Conservation (phyloP, 1,140 invertebrate species). For the Olivierus martensii region DNA sequence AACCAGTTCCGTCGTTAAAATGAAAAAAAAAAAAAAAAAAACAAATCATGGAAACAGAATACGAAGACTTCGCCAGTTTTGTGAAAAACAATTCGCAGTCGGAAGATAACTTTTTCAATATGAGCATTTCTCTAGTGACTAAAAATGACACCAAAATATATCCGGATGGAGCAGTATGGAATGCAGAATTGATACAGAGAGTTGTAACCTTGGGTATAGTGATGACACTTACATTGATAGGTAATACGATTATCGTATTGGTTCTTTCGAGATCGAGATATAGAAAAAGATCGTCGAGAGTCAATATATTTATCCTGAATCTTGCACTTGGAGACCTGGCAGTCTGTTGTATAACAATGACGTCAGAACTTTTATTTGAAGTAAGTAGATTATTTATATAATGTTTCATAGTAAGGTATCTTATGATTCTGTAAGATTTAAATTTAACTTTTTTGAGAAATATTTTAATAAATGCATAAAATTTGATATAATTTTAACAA, state of each 20-base stretch:
- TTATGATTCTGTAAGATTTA: too few species aligned
- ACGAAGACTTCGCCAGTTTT: too few species aligned
- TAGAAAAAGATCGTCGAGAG: constrained; percentile 29
- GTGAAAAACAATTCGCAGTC: too few species aligned
- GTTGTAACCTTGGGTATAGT: constrained; percentile 30
- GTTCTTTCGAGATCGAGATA: constrained; percentile 30
- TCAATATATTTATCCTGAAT: constrained; percentile 37
- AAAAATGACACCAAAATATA: neutral
- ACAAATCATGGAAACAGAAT: too few species aligned
- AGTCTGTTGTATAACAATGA: constrained; percentile 34
- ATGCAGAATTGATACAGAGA: constrained; percentile 30
- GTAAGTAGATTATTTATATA: constrained; percentile 17
- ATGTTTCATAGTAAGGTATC: too few species aligned
- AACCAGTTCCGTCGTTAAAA: too few species aligned
- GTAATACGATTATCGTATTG: constrained; percentile 33
- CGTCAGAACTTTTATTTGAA: constrained; percentile 34
- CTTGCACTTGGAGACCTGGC: constrained; percentile 34
- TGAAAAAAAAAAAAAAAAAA: too few species aligned
- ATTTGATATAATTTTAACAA: too few species aligned
- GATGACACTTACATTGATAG: constrained; percentile 31
- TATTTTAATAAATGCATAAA: too few species aligned
- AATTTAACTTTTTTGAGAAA: too few species aligned
- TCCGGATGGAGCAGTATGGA: constrained; percentile 26
- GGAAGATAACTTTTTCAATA: too few species aligned
- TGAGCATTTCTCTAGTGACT: too few species aligned